These are phyloP conservation scores for Athetis lepigone DNA, from an alignment of 2,888 invertebrate genomes.

Conservation along the genomic window DNA sequence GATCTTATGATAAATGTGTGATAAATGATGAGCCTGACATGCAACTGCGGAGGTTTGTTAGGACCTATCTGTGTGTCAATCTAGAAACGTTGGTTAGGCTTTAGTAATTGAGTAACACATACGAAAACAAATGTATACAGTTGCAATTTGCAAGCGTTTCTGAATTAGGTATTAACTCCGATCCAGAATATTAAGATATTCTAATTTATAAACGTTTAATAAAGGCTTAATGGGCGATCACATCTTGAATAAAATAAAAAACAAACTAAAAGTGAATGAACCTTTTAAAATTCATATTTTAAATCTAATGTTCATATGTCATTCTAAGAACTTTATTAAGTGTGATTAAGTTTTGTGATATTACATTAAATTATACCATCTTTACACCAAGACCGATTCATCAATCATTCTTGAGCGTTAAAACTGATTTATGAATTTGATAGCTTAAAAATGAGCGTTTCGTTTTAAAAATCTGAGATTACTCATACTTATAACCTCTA, in stretches of 20 bases:
- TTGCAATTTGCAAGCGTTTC: constrained; percentile 1
- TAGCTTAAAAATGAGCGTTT: constrained; percentile 57
- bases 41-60: constrained; percentile 65
- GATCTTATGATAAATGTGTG: constrained; percentile 82
- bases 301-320: constrained; percentile 45
- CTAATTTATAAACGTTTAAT: constrained; percentile 3
- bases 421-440: constrained; percentile 61
- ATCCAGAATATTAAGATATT: constrained; percentile 25
- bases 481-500: constrained; percentile 55
- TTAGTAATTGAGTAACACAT: constrained; percentile 15
- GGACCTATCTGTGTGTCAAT: constrained; percentile 39
- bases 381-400: constrained; percentile 54
- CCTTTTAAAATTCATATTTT: constrained; percentile 36
- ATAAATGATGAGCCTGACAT: constrained; percentile 81
- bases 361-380: constrained; percentile 55
- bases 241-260: constrained; percentile 8
- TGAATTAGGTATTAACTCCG: not conserved
- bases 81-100: constrained; percentile 24
- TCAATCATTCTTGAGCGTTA: constrained; percentile 60
- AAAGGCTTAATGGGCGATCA: constrained; percentile 10
- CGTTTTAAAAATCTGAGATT: constrained; percentile 53
- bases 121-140: constrained; percentile 12
- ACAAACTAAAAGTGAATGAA: constrained; percentile 2
- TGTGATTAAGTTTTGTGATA: constrained; percentile 54
- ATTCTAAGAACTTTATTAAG: constrained; percentile 56